These are phyloP conservation scores for Calephelis perditalis DNA, from an alignment of 2,888 invertebrate species.

Conservation along the genomic window DNA sequence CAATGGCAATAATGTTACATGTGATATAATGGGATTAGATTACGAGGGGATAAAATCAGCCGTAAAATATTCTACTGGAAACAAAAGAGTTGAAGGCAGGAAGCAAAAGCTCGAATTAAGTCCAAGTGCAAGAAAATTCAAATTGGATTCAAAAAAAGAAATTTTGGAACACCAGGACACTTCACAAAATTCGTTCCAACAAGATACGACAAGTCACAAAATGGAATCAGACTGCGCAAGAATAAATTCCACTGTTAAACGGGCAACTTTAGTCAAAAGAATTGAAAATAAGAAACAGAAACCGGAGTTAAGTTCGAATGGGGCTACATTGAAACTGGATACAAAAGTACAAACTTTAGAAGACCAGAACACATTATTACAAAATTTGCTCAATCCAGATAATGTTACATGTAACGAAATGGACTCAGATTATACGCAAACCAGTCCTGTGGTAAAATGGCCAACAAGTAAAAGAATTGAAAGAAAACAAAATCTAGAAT, in stretches of 20 bases:
- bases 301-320: conserved; percentile 16
- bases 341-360: not conserved
- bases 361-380: too few species aligned
- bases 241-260: conserved; percentile 16
- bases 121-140: conserved; percentile 49
- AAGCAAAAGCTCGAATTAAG: conserved; percentile 48
- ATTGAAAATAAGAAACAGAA: conserved; percentile 26
- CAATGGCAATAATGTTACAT: not conserved
- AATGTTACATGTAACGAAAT: conserved; percentile 36
- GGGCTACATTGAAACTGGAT: conserved; percentile 1
- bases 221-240: conserved; percentile 13
- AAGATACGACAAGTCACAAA: conserved; percentile 6
- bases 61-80: conserved; percentile 51
- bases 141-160: conserved; percentile 29
- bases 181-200: not conserved
- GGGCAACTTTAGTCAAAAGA: conserved; percentile 20
- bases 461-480: conserved; percentile 48
- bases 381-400: too few species aligned
- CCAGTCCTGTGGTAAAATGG: conserved; percentile 56
- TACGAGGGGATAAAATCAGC: conserved; percentile 54
- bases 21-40: conserved; percentile 19
- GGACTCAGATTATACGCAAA: conserved; percentile 42
- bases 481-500: conserved; percentile 45
- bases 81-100: conserved; percentile 38
- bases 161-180: not conserved